Percentiles rank a stretch among this genome's conserved stretches.
Conservation (phyloP, 2,113 vertebrate species). For the Spheniscus mendiculus region DNA sequence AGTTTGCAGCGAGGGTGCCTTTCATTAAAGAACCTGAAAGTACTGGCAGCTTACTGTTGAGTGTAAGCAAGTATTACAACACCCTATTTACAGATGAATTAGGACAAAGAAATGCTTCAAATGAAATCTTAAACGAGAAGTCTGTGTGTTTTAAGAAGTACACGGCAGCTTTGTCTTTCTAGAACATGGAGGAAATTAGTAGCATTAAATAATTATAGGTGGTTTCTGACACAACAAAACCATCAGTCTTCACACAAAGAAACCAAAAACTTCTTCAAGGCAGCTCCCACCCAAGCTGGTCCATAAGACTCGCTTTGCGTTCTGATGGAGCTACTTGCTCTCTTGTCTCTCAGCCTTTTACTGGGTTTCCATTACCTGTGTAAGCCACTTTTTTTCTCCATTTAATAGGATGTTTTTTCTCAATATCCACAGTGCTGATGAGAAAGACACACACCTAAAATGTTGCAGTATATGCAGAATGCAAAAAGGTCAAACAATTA, state of each 20-base stretch:
- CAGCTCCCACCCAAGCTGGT: neutral
- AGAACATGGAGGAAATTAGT: constrained; percentile 57
- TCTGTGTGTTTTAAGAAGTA: neutral
- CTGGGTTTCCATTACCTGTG: neutral
- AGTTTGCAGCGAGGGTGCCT: constrained; percentile 19
- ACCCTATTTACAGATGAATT: constrained; percentile 17
- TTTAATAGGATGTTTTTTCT: neutral
- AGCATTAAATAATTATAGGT: constrained; percentile 49
- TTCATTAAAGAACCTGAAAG: constrained; percentile 47
- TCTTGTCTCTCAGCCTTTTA: neutral
- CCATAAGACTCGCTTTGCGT: neutral
- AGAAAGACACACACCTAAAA: neutral
- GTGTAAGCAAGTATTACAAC: constrained; percentile 14
- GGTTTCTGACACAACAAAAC: constrained; percentile 22
- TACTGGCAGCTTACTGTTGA: neutral
- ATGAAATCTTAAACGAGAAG: neutral
- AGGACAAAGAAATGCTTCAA: constrained; percentile 33
- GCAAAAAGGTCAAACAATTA: constrained; percentile 4
- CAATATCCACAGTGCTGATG: neutral
- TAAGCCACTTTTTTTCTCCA: neutral
- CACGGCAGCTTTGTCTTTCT: neutral
- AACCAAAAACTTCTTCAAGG: neutral
- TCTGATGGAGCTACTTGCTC: neutral
- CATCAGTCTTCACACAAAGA: neutral
- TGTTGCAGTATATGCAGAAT: neutral